Conservation (phyloP, 2,888 invertebrate genomes). For the Rhamphomyia laevipes region DNA sequence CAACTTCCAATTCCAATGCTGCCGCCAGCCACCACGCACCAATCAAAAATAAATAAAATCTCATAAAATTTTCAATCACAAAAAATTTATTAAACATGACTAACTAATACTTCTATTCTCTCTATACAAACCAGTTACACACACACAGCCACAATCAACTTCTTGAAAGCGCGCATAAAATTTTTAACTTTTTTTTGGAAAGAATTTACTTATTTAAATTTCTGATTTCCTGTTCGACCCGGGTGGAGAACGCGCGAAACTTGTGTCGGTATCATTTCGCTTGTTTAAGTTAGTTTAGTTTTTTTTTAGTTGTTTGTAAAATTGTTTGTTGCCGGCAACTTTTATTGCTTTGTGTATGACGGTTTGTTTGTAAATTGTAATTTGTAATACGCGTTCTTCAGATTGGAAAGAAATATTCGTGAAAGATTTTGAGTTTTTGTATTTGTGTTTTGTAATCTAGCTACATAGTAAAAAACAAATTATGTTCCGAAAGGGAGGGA, state of each 20-base stretch:
- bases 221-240: slow-evolving; percentile 31
- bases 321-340: neutral
- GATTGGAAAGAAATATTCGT: too few relatives aligned
- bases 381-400: too few relatives aligned
- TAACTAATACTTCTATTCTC: too few relatives aligned
- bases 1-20: too few relatives aligned
- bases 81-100: too few relatives aligned
- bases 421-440: neutral
- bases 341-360: neutral
- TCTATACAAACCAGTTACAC: neutral
- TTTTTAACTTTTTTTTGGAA: neutral
- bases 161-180: neutral
- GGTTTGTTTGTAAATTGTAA: too few relatives aligned
- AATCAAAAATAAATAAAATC: too few relatives aligned
- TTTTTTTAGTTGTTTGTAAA: too few relatives aligned
- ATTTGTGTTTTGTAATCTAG: neutral
- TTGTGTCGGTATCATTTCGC: slow-evolving; percentile 19
- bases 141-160: neutral
- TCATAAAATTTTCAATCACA: too few relatives aligned
- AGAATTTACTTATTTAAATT: slow-evolving; percentile 8
- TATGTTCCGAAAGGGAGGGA: slow-evolving; percentile 10
- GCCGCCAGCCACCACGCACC: too few relatives aligned
- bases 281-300: slow-evolving; percentile 9
- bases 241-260: slow-evolving; percentile 38
- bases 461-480: slow-evolving; percentile 8